Percentiles rank a stretch among this genome's conserved stretches.
phyloP scores from a whole-genome alignment of 2,113 vertebrate species.

The Cyprinodon tularosa region DNA sequence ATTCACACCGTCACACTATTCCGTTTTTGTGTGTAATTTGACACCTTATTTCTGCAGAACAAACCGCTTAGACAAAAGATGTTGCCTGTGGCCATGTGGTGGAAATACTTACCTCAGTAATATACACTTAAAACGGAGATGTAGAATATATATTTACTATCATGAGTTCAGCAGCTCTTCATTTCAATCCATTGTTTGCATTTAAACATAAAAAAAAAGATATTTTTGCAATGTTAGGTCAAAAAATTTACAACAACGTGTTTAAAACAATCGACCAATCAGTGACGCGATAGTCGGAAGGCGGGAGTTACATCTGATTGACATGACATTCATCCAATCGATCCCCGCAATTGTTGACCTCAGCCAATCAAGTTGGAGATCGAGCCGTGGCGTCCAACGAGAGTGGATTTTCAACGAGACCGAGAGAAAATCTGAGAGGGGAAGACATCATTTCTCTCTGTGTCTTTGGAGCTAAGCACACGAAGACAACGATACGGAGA shows the following conservation, averaged over 20 bases:
- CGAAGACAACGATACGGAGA: constrained; percentile 43
- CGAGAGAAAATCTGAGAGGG: constrained; percentile 69
- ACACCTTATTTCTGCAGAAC: constrained; percentile 44
- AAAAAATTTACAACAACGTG: constrained; percentile 48
- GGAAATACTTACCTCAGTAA: constrained; percentile 9
- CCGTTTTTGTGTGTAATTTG: constrained; percentile 62
- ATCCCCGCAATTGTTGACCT: not conserved
- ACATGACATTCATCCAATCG: constrained; percentile 38
- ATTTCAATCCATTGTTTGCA: constrained; percentile 26
- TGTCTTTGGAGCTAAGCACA: constrained; percentile 49
- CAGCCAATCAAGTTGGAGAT: constrained; percentile 56
- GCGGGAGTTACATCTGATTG: constrained; percentile 40
- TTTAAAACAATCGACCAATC: constrained; percentile 73
- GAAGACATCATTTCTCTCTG: constrained; percentile 75
- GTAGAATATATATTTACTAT: not conserved
- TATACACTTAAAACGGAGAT: not conserved
- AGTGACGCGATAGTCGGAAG: constrained; percentile 3
- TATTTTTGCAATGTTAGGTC: constrained; percentile 10
- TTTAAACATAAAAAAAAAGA: constrained; percentile 30
- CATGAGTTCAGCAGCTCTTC: not conserved
- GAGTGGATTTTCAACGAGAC: constrained; percentile 68
- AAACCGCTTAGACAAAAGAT: constrained; percentile 56
- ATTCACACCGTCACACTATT: constrained; percentile 47
- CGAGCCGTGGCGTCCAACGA: constrained; percentile 56
- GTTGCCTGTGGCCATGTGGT: not conserved